Evolutionary conservation across 2,797 vertebrate species (phyloP).

Genomic region (Eulemur coronatus): DNA sequence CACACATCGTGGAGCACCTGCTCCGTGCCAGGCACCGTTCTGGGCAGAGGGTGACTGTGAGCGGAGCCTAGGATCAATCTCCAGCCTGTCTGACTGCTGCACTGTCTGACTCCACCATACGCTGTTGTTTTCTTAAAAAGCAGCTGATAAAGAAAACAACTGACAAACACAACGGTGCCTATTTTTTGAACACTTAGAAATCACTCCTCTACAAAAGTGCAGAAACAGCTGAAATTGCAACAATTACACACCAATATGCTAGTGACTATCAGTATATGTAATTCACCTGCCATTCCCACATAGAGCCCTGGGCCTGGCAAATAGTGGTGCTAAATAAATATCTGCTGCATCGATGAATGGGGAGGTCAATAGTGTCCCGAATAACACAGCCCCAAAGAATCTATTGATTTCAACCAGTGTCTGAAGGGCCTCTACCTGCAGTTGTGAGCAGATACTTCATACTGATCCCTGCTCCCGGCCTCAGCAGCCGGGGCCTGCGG

Average conservation of each 20-base stretch:
- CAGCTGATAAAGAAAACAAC: background rate
- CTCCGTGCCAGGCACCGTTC: background rate
- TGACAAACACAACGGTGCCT: background rate
- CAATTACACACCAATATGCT: background rate
- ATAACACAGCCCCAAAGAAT: background rate
- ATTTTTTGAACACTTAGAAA: conserved; percentile 9
- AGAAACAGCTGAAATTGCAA: background rate
- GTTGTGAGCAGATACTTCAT: background rate
- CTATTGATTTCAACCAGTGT: background rate
- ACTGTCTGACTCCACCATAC: background rate
- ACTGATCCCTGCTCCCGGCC: background rate
- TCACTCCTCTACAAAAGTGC: background rate
- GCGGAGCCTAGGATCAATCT: background rate
- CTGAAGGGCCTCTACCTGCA: background rate
- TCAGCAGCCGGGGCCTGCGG: background rate
- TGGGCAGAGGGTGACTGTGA: background rate
- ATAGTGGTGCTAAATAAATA: background rate
- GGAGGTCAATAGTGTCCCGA: background rate
- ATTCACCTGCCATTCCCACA: background rate
- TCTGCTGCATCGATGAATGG: background rate
- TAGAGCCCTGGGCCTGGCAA: background rate
- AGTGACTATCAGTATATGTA: background rate
- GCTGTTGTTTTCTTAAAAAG: background rate
- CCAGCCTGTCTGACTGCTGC: background rate
- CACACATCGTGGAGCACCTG: background rate